A percentile compares a stretch with the other conserved stretches of the same genome.
phyloP scores from a whole-genome alignment of 2,888 invertebrate species.

The Drosophila glabriapex region DNA sequence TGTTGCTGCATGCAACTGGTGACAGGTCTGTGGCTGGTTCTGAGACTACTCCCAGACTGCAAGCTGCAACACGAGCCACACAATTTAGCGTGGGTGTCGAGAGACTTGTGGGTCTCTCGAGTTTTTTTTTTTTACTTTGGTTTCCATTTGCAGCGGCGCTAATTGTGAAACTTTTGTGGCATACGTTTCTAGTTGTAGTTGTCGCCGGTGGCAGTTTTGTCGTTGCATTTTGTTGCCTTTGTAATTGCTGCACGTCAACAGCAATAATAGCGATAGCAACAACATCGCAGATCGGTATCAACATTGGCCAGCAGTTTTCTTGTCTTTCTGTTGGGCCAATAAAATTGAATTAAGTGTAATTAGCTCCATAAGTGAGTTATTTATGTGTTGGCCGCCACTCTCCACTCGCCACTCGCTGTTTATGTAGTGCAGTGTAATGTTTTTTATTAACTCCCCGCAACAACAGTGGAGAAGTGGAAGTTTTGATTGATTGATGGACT shows the following conservation, averaged over 20 bases:
- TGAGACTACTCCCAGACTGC: background rate
- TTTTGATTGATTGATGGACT: slow-evolving; percentile 70
- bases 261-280: slow-evolving; percentile 4
- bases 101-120: background rate
- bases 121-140: slow-evolving; percentile 25
- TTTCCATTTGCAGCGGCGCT: slow-evolving; percentile 39
- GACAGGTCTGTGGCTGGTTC: slow-evolving; percentile 34
- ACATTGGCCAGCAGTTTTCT: slow-evolving; percentile 44
- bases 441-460: slow-evolving; percentile 2
- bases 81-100: slow-evolving; percentile 55
- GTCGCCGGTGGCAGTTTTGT: slow-evolving; percentile 48
- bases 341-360: slow-evolving; percentile 76
- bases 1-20: slow-evolving; percentile 7
- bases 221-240: slow-evolving; percentile 44
- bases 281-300: slow-evolving; percentile 59
- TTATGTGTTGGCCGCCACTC: slow-evolving; percentile 53
- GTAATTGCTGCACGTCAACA: slow-evolving; percentile 67
- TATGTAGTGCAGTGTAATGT: slow-evolving; percentile 54
- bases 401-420: slow-evolving; percentile 27
- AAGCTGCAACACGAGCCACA: slow-evolving; percentile 20
- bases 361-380: slow-evolving; percentile 75
- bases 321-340: slow-evolving; percentile 55
- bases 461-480: slow-evolving; percentile 2
- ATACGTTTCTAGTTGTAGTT: slow-evolving; percentile 21
- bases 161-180: slow-evolving; percentile 69